Evolutionary conservation across 2,888 invertebrate species (phyloP).

Genomic region (Neoscelio sp.): DNA sequence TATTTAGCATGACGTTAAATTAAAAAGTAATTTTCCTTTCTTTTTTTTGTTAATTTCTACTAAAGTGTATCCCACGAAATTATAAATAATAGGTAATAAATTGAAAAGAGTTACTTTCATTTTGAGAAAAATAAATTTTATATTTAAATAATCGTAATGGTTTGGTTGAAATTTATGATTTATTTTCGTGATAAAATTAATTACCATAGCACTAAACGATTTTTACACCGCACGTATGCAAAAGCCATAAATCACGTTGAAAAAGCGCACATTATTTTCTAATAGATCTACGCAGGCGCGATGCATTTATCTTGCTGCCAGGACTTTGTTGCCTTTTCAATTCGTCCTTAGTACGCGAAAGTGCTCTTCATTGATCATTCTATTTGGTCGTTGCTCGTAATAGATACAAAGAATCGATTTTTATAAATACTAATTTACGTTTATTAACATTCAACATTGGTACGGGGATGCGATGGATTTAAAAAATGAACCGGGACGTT

Average conservation of each 20-base stretch:
- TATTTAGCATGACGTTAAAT: too few species aligned
- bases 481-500: constrained; percentile 58
- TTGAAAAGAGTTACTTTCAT: too few species aligned
- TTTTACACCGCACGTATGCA: constrained; percentile 18
- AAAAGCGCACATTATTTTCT: constrained; percentile 50
- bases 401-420: constrained; percentile 29
- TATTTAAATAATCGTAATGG: too few species aligned
- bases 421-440: constrained; percentile 13
- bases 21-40: too few species aligned
- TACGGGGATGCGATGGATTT: constrained; percentile 75
- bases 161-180: not conserved
- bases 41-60: too few species aligned
- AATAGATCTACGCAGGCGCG: constrained; percentile 61
- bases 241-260: constrained; percentile 53
- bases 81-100: too few species aligned
- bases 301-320: constrained; percentile 37
- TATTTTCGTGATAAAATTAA: constrained; percentile 46
- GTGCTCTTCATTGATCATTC: constrained; percentile 69
- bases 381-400: constrained; percentile 31
- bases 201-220: constrained; percentile 22
- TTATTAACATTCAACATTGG: not conserved
- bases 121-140: too few species aligned
- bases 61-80: too few species aligned
- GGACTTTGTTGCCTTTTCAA: constrained; percentile 57
- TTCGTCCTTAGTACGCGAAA: constrained; percentile 67